Base-by-base conservation (phyloP, 2,113 vertebrate species). In the Sus scrofa region DNA sequence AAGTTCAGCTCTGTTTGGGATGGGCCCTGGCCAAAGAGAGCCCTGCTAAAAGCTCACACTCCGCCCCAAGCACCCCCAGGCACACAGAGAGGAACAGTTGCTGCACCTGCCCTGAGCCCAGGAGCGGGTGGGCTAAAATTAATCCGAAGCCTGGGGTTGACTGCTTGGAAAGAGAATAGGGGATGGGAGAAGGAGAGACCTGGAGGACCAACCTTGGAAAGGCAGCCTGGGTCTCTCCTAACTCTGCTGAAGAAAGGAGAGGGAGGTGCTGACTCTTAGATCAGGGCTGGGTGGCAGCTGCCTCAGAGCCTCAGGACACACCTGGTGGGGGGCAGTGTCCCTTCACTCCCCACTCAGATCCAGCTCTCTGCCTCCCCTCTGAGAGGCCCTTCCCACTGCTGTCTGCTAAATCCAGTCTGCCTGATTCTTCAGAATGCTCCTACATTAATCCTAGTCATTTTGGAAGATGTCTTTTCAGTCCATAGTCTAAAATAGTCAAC, bases 91-190 rank as follows among this genome's bases (percentile, higher is more conserved):
- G 83, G 26, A 82, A n/a, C 50, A 58, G 65, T 44, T 77, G 63
- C 9, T 94, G 26, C 30, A 30, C 22, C 60, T 26, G 27, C 37
- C 54, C 58, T 0, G 24, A 92, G 22, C 67, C 67, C 58, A 14
- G 27, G 16, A 60, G 79, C 27, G 27, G 44, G 12, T 30, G 44
- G 65, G 62, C 92, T 97, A 74, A 96, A 95, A 77, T 92, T 13
- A 92, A 70, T 87, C 58, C 11, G 32, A 83, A 60, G 22, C 71
- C 86, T 60, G 22, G 4, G 39, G 26, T 73, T 32, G 78, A 39
- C 50, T 50, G 32, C 50, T 79, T 58, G 39, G 50, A 77, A 91
- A 37, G 37, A 52, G 86, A 88, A 7, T 2, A 13, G 2, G 16
- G 19, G 13, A 19, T 1, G 19, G 20, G 22, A 6, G 50, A 15